Conservation (phyloP, 2,113 vertebrate genomes). For the Poeciliopsis retropinna region DNA sequence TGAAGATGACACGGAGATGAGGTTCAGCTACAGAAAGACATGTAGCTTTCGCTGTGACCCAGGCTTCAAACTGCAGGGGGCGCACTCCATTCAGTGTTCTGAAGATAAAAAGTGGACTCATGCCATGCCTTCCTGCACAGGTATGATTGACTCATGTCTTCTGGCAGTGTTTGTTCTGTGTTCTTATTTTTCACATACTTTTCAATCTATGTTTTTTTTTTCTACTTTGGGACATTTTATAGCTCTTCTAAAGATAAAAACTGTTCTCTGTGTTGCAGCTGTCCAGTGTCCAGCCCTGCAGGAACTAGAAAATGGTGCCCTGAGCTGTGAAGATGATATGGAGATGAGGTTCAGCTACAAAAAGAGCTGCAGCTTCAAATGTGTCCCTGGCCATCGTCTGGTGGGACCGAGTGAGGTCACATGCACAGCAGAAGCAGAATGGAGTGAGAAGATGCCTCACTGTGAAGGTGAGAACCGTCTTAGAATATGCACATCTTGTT, state of each 20-base stretch:
- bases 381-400: slow-evolving; percentile 71
- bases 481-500: too few relatives aligned
- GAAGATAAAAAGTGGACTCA: slow-evolving; percentile 51
- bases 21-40: slow-evolving; percentile 76
- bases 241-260: too few relatives aligned
- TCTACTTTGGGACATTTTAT: too few relatives aligned
- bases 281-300: slow-evolving; percentile 56
- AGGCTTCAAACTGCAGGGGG: slow-evolving; percentile 63
- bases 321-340: slow-evolving; percentile 69
- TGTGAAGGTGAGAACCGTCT: slow-evolving; percentile 78
- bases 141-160: slow-evolving; percentile 18
- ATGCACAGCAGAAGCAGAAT: slow-evolving; percentile 75
- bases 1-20: slow-evolving; percentile 57
- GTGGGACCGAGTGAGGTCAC: slow-evolving; percentile 62
- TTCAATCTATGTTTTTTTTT: neutral
- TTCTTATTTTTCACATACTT: too few relatives aligned
- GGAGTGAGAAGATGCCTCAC: slow-evolving; percentile 73
- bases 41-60: slow-evolving; percentile 75
- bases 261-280: slow-evolving; percentile 49
- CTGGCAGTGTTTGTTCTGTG: too few relatives aligned
- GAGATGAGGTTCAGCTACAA: slow-evolving; percentile 70
- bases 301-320: slow-evolving; percentile 51
- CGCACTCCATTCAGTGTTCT: slow-evolving; percentile 33
- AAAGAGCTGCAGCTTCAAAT: slow-evolving; percentile 81
- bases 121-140: slow-evolving; percentile 61